Percentiles rank a stretch among this genome's conserved stretches.
These are phyloP conservation scores for Sebastes elongatus DNA, from an alignment of 2,797 vertebrate genomes.

Conservation along the genomic window DNA sequence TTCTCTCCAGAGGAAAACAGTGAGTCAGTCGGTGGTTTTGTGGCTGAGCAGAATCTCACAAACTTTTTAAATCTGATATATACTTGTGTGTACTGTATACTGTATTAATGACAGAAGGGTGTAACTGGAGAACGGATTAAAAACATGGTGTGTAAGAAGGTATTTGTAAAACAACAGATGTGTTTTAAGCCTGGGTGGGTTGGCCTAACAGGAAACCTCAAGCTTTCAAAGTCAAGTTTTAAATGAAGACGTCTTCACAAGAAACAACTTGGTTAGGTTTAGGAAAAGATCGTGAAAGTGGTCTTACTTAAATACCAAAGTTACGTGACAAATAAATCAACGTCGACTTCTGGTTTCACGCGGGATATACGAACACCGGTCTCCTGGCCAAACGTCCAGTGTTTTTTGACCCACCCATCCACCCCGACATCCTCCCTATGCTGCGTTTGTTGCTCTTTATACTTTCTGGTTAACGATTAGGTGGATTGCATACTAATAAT, in stretches of 20 bases:
- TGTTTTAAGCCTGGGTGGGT: slow-evolving; percentile 21
- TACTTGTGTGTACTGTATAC: slow-evolving; percentile 5
- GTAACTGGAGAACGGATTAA: slow-evolving; percentile 35
- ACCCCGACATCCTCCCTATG: rapidly evolving
- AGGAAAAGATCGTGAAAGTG: too few species aligned
- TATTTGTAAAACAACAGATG: slow-evolving; percentile 34
- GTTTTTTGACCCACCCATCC: too few species aligned
- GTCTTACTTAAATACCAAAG: rapidly evolving
- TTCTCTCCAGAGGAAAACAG: slow-evolving; percentile 10
- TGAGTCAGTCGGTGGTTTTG: slow-evolving; percentile 48
- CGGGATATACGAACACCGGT: too few species aligned
- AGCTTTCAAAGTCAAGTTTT: not conserved
- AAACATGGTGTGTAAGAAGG: slow-evolving; percentile 9
- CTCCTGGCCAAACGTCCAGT: too few species aligned
- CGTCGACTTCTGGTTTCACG: rapidly evolving
- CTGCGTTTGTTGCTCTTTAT: too few species aligned
- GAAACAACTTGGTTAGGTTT: too few species aligned
- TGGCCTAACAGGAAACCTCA: not conserved
- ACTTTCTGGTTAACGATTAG: too few species aligned
- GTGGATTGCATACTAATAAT: too few species aligned
- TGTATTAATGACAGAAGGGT: slow-evolving; percentile 19
- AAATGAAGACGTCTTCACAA: not conserved
- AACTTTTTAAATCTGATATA: slow-evolving; percentile 29
- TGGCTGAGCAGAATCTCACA: slow-evolving; percentile 24
- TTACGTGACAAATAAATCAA: too few species aligned